Percentiles rank a stretch among this genome's conserved stretches.
Conservation (phyloP, 2,888 invertebrate species). For the Drosophila lutescens region DNA sequence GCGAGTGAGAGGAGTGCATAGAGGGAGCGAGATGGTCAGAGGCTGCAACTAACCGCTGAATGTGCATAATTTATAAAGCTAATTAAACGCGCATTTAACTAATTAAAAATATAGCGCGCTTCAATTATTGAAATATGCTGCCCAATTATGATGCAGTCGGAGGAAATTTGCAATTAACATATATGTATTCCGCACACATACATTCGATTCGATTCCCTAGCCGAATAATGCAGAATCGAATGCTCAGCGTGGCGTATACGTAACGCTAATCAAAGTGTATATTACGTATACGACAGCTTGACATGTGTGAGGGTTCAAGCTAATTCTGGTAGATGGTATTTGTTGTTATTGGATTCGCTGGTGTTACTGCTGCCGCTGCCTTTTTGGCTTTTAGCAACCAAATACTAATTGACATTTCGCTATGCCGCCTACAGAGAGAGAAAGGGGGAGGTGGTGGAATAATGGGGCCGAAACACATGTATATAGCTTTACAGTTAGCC, state of each 20-base stretch:
- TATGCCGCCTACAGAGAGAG: slow-evolving; percentile 49
- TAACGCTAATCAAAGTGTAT: slow-evolving; percentile 68
- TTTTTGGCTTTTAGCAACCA: slow-evolving; percentile 77
- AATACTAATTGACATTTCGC: slow-evolving; percentile 79
- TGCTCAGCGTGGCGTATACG: slow-evolving; percentile 60
- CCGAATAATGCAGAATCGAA: slow-evolving; percentile 34
- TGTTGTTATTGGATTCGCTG: slow-evolving; percentile 8
- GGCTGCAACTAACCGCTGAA: slow-evolving; percentile 72
- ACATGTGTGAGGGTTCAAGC: slow-evolving; percentile 48
- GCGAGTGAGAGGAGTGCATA: neutral
- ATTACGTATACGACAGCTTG: slow-evolving; percentile 70
- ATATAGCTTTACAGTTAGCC: slow-evolving; percentile 56
- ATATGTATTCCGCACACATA: slow-evolving; percentile 5
- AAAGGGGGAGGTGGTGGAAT: neutral
- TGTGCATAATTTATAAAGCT: slow-evolving; percentile 80
- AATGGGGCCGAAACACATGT: slow-evolving; percentile 27
- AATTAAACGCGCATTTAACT: slow-evolving; percentile 80
- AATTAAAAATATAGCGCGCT: slow-evolving; percentile 76
- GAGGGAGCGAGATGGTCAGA: slow-evolving; percentile 8
- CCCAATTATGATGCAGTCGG: slow-evolving; percentile 66
- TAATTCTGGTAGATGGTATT: slow-evolving; percentile 60
- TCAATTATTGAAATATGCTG: slow-evolving; percentile 79
- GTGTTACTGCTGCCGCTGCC: slow-evolving; percentile 22
- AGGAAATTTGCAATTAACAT: slow-evolving; percentile 66
- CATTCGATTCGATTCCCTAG: slow-evolving; percentile 31